Percentiles rank a stretch among this genome's conserved stretches.
Evolutionary conservation across 2,797 vertebrate species (phyloP).

Genomic region (Hozukius guyotensis): DNA sequence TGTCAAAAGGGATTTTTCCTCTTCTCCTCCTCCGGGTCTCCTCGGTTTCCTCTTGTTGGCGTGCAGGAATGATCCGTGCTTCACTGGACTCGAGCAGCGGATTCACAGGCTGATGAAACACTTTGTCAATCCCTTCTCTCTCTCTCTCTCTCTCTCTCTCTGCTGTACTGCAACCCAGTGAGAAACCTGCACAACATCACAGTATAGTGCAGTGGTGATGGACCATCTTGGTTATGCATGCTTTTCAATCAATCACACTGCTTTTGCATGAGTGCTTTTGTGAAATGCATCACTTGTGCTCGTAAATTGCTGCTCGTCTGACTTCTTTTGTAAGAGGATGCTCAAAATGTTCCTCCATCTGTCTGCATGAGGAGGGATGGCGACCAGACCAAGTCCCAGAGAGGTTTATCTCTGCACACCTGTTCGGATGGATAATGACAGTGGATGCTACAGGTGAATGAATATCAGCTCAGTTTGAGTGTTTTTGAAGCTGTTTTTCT

Average conservation of each 20-base stretch:
- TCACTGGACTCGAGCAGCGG: conserved; percentile 40
- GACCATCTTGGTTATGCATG: conserved; percentile 19
- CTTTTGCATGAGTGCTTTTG: neutral
- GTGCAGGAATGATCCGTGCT: conserved; percentile 28
- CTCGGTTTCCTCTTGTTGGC: conserved; percentile 17
- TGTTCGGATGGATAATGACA: conserved; percentile 35
- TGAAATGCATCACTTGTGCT: conserved; percentile 20
- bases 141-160: neutral
- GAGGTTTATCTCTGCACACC: conserved; percentile 34
- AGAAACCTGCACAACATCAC: conserved; percentile 22
- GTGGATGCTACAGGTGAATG: conserved; percentile 68
- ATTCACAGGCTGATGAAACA: conserved; percentile 41
- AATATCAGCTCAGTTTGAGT: conserved; percentile 15
- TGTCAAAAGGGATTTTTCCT: conserved; percentile 45
- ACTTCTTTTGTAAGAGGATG: conserved; percentile 37
- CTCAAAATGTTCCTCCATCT: conserved; percentile 3
- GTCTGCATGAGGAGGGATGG: conserved; percentile 54
- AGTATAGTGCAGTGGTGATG: conserved; percentile 22
- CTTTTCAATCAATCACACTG: neutral
- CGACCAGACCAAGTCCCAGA: conserved; percentile 26
- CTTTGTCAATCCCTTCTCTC: conserved; percentile 14
- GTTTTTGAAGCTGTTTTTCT: conserved; percentile 15
- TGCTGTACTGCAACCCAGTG: conserved; percentile 3
- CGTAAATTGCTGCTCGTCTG: neutral
- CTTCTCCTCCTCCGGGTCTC: neutral